phyloP scores from a whole-genome alignment of 2,797 vertebrate species.

The Anolis apletophallus region DNA sequence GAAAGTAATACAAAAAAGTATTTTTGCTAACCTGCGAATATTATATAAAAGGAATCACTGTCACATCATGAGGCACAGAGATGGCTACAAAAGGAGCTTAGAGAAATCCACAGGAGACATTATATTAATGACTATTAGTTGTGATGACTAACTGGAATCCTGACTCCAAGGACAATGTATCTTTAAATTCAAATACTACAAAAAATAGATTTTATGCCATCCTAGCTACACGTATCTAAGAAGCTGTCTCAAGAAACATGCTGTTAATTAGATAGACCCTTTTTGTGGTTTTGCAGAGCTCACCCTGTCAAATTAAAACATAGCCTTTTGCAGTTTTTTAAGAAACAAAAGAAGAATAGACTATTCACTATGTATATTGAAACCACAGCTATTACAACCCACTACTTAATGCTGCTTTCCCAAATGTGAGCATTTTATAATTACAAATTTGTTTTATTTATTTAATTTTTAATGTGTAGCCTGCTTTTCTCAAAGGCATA shows the following conservation, averaged over 20 bases:
- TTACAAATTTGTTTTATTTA: not conserved
- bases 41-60: no score
- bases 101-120: no score
- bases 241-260: not conserved
- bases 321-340: not conserved
- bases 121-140: no score
- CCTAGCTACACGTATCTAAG: not conserved
- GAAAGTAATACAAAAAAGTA: no score
- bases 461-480: no score
- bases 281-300: not conserved
- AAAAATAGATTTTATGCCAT: not conserved
- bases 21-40: no score
- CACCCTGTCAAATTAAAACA: not conserved
- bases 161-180: no score
- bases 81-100: no score
- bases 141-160: no score
- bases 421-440: not conserved
- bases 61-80: no score
- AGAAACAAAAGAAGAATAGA: not conserved
- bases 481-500: no score
- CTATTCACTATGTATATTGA: not conserved
- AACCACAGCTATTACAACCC: not conserved
- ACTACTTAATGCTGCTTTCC: not conserved
- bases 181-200: no score
- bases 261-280: not conserved